Evolutionary conservation across 1,140 invertebrate genomes (phyloP), one percentile per base, ranked within the genome.

Genomic region (Monomorium pharaonis): DNA sequence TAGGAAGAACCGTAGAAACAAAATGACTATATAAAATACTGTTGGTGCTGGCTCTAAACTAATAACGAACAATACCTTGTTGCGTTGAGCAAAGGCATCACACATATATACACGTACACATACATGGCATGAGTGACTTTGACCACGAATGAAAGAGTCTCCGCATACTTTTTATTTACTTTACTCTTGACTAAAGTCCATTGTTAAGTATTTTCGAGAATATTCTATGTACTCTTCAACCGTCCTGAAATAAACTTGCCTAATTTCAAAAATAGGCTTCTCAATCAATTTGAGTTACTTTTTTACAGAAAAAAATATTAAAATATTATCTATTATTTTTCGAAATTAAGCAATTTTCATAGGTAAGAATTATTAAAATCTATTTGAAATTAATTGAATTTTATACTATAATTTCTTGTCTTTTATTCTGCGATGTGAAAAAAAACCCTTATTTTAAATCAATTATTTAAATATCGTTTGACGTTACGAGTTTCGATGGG

Each of bases 1-100:
- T 1, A 12, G 12, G 2, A 62, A 67, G 18, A 65, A 42, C 24
- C 12, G 42, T 1, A 14, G 56, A 21, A 1, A 78, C 6, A 47
- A 67, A 10, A 69, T 44, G 30, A 42, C 12, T 80, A 42, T 67
- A 21, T 54, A 69, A 56, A 69, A 14, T 37, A n/a, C 16, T 80
- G 33, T 47, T 69, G 62, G 77, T 69, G 33, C 33, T 37, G 30
- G 27, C 30, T 37, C 49, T 51, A 67, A 51, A 49, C 67, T 21
- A 49, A 49, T 80, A 69, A 80, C 49, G 16, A 69, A 80, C 47
- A 37, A 1, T 65, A 42, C n/a, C 67, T 80, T 9, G 5, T 42
- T 69, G 47, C 58, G 14, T 44, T 44, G 9, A 63, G 12, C 37
- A 51, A 60, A 44, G 47, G 24, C 44, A 63, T 21, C n/a, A 47